Evolutionary conservation across 2,888 invertebrate species (phyloP), one percentile per base, ranked within the genome.

Genomic region (Taphrorychus bicolor): DNA sequence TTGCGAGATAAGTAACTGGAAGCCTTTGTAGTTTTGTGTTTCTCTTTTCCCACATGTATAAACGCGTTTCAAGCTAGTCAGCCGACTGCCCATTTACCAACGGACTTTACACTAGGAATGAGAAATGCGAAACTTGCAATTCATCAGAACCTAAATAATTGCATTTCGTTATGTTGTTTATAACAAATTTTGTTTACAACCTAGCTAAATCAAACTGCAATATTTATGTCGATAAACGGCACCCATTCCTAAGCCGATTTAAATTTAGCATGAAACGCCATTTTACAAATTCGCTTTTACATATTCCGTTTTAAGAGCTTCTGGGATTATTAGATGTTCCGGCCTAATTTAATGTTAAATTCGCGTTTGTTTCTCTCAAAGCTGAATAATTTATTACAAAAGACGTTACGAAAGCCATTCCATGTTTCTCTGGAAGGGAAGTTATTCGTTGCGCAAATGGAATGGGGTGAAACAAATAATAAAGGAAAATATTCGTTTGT

Each of bases 311-410:
- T 54, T 54, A 32, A 54, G 32, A 32, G 32, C 54, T 51, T 19
- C 22, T 18, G 51, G 32, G 32, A 14, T 54, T 32, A 54, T 54
- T 54, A 54, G 54, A 54, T 54, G 54, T 54, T 24, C 49, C 22
- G 32, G 49, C 49, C 48, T 49, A 59, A 59, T 59, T 59, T 24
- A 21, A 45, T 58, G 45, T 58, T 45, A 58, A 49, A 59, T 23
- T 48, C 59, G 48, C 48, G 32, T 48, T 59, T 49, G 59, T 48
- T 59, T 59, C 49, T 59, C 49, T 41, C 42, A 45, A 48, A 49
- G 19, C 49, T 59, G 59, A 48, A 59, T 59, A 49, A 59, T 59
- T 48, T 48, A 59, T 49, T 49, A 49, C 19, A 49, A 59, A 23
- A 49, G 59, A 49, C 32, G 59, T 51, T 51, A 16, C 17, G 45